Percentiles rank a stretch among this genome's conserved stretches.
phyloP scores from a whole-genome alignment of 2,797 vertebrate species.

The Coregonus suidteri region DNA sequence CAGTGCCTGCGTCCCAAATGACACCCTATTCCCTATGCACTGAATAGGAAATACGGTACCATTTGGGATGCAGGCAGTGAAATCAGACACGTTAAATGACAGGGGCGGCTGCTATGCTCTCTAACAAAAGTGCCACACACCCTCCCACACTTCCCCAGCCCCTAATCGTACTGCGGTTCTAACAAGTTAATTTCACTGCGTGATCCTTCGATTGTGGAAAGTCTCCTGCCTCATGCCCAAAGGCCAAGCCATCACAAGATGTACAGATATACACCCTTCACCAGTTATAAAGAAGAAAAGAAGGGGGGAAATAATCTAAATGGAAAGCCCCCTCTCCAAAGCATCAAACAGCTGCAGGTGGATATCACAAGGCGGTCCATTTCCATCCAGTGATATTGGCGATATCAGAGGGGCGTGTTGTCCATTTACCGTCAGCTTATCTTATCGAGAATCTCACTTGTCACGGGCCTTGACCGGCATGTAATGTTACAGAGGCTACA shows the following conservation, averaged over 20 bases:
- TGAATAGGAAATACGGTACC: not conserved
- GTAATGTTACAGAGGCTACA: not conserved
- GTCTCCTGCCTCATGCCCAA: constrained; percentile 41
- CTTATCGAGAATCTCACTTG: not conserved
- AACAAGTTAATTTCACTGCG: constrained; percentile 52
- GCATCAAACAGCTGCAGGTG: constrained; percentile 21
- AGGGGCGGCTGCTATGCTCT: constrained; percentile 8
- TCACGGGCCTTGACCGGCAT: not conserved
- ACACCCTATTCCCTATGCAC: not conserved
- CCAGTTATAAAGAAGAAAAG: not conserved
- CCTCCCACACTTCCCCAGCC: constrained; percentile 7
- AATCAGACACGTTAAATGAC: constrained; percentile 29
- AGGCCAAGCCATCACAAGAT: constrained; percentile 32
- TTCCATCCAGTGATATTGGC: not conserved
- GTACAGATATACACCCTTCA: not conserved
- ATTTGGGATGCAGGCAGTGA: not conserved
- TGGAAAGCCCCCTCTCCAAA: not conserved
- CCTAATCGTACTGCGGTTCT: constrained; percentile 38
- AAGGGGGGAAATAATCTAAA: not conserved
- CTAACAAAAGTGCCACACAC: constrained; percentile 24
- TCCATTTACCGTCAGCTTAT: not conserved
- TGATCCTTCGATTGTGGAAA: constrained; percentile 43
- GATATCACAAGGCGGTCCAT: constrained; percentile 1
- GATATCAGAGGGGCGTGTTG: not conserved
- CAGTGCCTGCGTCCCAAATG: not conserved